Evolutionary conservation across 92 coral and sea anemone species (phyloP).

Genomic region (Epizoanthus stellaris): DNA sequence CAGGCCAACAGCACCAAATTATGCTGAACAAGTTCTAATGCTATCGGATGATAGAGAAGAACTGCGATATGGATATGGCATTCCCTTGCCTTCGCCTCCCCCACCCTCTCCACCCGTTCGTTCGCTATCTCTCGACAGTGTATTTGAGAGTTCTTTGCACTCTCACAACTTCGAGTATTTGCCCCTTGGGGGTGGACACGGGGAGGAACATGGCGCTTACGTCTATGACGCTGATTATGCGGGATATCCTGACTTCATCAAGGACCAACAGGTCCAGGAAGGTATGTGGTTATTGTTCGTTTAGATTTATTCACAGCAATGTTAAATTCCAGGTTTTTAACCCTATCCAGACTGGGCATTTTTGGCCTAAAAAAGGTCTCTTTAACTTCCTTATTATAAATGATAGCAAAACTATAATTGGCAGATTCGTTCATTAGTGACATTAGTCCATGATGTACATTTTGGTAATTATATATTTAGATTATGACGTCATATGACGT

Average conservation of each 20-base stretch:
- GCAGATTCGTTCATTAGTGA: too few relatives aligned
- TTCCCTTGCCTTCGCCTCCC: slow-evolving; percentile 39
- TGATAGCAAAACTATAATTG: too few relatives aligned
- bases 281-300: neutral
- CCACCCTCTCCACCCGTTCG: slow-evolving; percentile 39
- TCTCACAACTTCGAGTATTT: neutral
- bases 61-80: neutral
- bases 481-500: too few relatives aligned
- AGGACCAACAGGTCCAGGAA: slow-evolving; percentile 3
- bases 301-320: too few relatives aligned
- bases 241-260: neutral
- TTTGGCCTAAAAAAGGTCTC: too few relatives aligned
- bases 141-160: neutral
- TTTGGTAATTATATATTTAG: too few relatives aligned
- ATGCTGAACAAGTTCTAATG: neutral
- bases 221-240: neutral
- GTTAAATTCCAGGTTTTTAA: too few relatives aligned
- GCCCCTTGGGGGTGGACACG: neutral
- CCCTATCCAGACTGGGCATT: too few relatives aligned
- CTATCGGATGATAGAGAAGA: neutral
- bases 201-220: neutral
- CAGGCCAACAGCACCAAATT: neutral
- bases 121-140: slow-evolving; percentile 17
- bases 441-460: too few relatives aligned
- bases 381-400: too few relatives aligned